Evolutionary conservation across 2,888 invertebrate genomes (phyloP).

Genomic region (Abrostola tripartita): DNA sequence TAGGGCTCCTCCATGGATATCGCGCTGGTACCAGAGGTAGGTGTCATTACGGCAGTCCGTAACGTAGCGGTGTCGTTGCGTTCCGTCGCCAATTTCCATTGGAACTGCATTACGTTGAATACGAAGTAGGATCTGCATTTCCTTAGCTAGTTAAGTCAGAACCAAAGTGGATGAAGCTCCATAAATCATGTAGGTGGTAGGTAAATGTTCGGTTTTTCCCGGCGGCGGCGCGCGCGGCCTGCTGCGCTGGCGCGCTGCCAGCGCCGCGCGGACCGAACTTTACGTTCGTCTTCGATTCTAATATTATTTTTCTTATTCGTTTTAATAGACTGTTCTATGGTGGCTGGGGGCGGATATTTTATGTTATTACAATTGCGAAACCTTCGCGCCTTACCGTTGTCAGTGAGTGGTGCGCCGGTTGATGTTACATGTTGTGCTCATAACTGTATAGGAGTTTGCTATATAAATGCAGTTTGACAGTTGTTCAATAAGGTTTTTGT

Average conservation of each 20-base stretch:
- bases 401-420: background rate
- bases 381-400: background rate
- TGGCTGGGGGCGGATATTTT: conserved; percentile 14
- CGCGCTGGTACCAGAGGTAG: background rate
- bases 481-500: no score
- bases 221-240: conserved; percentile 20
- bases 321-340: conserved; percentile 14
- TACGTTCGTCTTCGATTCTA: conserved; percentile 37
- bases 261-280: conserved; percentile 39
- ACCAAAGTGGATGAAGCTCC: conserved; percentile 50
- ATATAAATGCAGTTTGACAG: no score
- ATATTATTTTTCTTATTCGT: conserved; percentile 41
- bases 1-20: background rate
- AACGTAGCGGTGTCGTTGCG: conserved; percentile 12
- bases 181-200: conserved; percentile 60
- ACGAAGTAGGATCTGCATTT: conserved; percentile 52
- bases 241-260: conserved; percentile 53
- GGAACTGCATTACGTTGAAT: conserved; percentile 42
- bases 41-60: conserved; percentile 15
- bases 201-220: conserved; percentile 52
- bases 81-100: conserved; percentile 41
- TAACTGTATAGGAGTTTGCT: no score
- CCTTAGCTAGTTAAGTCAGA: conserved; percentile 57
- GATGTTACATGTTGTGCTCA: background rate
- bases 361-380: conserved; percentile 8